These are phyloP conservation scores for Melanotus villosus DNA, from an alignment of 2,888 invertebrate species.

Conservation along the genomic window DNA sequence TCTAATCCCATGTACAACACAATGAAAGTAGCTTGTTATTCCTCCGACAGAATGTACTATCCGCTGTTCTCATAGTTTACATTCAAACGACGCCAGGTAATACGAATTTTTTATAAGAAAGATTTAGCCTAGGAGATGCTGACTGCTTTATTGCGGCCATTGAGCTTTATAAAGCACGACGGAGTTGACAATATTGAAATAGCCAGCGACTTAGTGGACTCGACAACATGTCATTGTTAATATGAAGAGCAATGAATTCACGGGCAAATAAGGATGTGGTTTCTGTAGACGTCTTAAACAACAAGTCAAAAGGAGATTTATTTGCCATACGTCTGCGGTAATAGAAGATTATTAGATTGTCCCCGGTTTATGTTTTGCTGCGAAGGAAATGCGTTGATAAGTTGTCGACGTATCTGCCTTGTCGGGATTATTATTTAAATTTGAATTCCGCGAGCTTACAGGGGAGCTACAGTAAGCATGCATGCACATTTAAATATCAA, in stretches of 20 bases:
- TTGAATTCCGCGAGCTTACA: too few relatives aligned
- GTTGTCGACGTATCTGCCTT: background rate
- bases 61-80: constrained; percentile 19
- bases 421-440: background rate
- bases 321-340: background rate
- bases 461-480: background rate
- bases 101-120: constrained; percentile 6
- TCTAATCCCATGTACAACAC: constrained; percentile 15
- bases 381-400: background rate
- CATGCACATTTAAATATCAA: too few relatives aligned
- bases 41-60: constrained; percentile 15
- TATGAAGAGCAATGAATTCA: constrained; percentile 6
- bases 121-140: background rate
- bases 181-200: constrained; percentile 15
- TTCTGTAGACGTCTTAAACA: constrained; percentile 1
- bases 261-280: constrained; percentile 15
- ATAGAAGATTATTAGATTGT: background rate
- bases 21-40: constrained; percentile 24
- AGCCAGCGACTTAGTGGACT: constrained; percentile 14
- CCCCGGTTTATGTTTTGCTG: too few relatives aligned
- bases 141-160: constrained; percentile 17
- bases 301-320: constrained; percentile 14
- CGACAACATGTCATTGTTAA: constrained; percentile 15
- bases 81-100: constrained; percentile 20
- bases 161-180: constrained; percentile 4